Percentiles rank a stretch among this genome's conserved stretches.
These are phyloP conservation scores for Tethea ocularis DNA, from an alignment of 2,888 invertebrate species.

Conservation along the genomic window DNA sequence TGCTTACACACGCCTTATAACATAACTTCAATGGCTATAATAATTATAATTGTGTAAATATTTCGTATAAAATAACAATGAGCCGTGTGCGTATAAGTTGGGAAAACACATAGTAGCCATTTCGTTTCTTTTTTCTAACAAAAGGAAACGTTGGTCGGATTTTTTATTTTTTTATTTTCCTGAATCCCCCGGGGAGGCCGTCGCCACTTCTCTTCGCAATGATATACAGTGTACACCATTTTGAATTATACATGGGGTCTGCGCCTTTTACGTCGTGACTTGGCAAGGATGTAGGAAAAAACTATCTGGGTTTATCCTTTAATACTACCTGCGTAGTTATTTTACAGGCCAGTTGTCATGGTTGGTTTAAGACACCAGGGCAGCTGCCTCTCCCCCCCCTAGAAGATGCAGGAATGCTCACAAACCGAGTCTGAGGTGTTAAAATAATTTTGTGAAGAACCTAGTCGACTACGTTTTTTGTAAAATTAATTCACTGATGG, in stretches of 20 bases:
- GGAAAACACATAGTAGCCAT: background rate
- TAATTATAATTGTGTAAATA: background rate
- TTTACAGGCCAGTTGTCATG: no score
- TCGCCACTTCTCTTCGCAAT: constrained; percentile 33
- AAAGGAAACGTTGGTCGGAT: background rate
- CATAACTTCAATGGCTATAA: background rate
- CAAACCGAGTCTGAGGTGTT: no score
- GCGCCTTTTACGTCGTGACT: constrained; percentile 19
- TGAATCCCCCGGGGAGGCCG: constrained; percentile 19
- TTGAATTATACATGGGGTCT: constrained; percentile 50
- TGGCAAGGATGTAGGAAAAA: constrained; percentile 15
- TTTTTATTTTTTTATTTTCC: constrained; percentile 11
- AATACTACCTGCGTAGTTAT: no score
- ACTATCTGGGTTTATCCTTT: constrained; percentile 19
- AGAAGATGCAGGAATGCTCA: no score
- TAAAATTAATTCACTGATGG: no score
- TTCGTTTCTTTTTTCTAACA: constrained; percentile 3
- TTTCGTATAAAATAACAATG: constrained; percentile 2
- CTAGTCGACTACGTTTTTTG: no score
- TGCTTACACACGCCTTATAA: background rate
- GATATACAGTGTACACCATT: constrained; percentile 40
- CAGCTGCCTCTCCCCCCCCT: no score
- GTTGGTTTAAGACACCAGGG: no score
- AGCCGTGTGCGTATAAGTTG: background rate
- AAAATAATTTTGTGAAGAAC: no score